Evolutionary conservation across 1,140 invertebrate genomes (phyloP).

Genomic region (Sinella curviseta): DNA sequence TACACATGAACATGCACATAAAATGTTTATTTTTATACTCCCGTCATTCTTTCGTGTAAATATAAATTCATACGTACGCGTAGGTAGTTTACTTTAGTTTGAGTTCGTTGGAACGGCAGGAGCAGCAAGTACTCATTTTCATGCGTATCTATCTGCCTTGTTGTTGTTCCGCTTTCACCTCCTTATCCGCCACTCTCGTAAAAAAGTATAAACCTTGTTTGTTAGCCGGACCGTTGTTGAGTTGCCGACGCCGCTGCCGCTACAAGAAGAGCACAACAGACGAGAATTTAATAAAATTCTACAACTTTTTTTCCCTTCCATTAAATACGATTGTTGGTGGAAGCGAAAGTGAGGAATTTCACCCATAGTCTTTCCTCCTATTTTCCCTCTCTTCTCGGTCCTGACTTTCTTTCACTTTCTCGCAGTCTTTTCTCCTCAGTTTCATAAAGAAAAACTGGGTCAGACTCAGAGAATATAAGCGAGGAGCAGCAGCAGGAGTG

Average conservation of each 20-base stretch:
- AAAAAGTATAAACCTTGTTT: neutral
- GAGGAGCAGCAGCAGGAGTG: neutral
- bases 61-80: no score
- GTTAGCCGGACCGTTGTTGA: neutral
- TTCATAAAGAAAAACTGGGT: conserved; percentile 14
- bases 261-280: neutral
- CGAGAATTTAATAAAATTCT: conserved; percentile 18
- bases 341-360: conserved; percentile 20
- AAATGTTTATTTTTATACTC: no score
- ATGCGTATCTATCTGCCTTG: neutral
- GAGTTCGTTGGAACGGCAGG: no score
- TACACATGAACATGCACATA: no score
- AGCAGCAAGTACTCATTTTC: neutral
- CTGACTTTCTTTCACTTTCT: neutral
- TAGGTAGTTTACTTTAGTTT: no score
- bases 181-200: neutral
- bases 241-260: neutral
- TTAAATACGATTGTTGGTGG: conserved; percentile 22
- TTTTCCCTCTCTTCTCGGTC: no score
- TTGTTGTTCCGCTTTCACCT: neutral
- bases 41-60: no score
- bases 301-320: neutral
- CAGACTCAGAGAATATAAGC: neutral
- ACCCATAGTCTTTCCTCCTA: neutral
- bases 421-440: neutral